phyloP scores from a whole-genome alignment of 2,797 vertebrate genomes.

The Pipistrellus kuhlii region DNA sequence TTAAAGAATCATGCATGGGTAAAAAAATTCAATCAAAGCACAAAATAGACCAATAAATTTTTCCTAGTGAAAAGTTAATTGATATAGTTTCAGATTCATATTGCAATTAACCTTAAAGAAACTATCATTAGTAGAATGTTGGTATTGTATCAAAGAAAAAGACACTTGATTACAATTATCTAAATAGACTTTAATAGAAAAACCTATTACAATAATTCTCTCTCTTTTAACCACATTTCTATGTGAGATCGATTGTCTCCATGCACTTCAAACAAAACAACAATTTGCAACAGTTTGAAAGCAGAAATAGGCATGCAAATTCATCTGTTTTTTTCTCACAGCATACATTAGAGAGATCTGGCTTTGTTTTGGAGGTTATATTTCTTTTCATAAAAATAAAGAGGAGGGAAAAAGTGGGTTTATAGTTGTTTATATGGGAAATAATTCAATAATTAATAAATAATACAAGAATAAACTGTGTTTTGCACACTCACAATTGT shows the following conservation, averaged over 20 bases:
- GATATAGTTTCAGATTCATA: not conserved
- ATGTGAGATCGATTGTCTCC: not conserved
- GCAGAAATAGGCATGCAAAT: not conserved
- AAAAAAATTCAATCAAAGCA: not conserved
- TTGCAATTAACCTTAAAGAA: not conserved
- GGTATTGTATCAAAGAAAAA: not conserved
- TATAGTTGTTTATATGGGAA: not conserved
- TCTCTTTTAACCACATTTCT: not conserved
- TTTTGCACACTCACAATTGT: not conserved
- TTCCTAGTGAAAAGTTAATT: not conserved
- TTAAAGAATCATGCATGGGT: not conserved
- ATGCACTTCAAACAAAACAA: not conserved
- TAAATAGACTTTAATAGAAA: not conserved
- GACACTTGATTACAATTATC: not conserved
- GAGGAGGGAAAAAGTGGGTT: not conserved
- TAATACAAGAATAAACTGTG: not conserved
- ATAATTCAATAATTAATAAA: not conserved
- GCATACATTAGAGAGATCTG: not conserved
- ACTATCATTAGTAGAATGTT: not conserved
- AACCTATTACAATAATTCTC: not conserved
- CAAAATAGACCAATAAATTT: not conserved
- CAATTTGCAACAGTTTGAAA: not conserved
- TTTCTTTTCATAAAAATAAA: slow-evolving; percentile 18
- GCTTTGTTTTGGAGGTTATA: not conserved
- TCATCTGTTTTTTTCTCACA: not conserved